phyloP scores from a whole-genome alignment of 1,140 invertebrate genomes.

The Asbolus verrucosus region DNA sequence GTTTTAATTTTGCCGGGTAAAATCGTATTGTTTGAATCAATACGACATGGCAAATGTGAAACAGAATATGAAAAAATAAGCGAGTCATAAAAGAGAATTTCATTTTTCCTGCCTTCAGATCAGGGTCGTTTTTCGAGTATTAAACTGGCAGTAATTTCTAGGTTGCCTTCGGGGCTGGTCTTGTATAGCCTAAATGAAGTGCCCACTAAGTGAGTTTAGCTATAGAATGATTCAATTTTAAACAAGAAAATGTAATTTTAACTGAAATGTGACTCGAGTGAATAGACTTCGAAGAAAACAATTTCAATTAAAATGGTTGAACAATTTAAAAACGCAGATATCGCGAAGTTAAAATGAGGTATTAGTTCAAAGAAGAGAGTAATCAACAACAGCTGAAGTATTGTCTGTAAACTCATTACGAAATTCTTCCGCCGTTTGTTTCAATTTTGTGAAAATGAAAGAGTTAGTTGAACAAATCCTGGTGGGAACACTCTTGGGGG shows the following conservation, averaged over 20 bases:
- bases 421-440: no score
- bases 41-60: conserved; percentile 9
- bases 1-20: background rate
- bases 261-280: background rate
- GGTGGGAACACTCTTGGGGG: no score
- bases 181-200: conserved; percentile 2
- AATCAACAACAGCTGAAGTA: no score
- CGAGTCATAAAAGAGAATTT: background rate
- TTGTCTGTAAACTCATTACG: no score
- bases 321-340: no score
- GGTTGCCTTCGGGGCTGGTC: conserved; percentile 1
- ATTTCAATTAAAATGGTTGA: no score
- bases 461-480: background rate
- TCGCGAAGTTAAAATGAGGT: no score
- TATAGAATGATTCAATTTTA: conserved; percentile 3
- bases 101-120: background rate
- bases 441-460: background rate
- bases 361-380: no score
- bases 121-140: conserved; percentile 9
- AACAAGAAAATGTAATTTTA: background rate
- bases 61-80: conserved; percentile 23
- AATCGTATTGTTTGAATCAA: background rate
- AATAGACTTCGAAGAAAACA: background rate
- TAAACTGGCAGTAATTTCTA: conserved; percentile 1
- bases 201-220: background rate